Evolutionary conservation across 1,140 invertebrate species (phyloP), one percentile per base, ranked within the genome.

Genomic region (Macrocentrus cingulum): DNA sequence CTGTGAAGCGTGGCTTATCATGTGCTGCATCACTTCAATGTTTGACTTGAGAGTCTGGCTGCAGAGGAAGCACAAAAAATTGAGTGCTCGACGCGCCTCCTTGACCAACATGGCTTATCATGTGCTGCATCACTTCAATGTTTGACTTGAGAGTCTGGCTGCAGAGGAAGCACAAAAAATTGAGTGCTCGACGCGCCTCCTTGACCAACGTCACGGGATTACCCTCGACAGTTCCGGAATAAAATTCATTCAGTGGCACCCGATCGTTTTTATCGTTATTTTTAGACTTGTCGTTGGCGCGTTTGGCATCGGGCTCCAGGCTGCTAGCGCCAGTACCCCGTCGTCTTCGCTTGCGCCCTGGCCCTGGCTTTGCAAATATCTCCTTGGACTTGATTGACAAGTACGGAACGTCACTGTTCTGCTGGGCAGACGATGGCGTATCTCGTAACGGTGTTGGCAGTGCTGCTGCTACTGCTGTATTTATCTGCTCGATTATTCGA

Each of bases 11-110:
- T 92, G 90, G 4, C 72, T 77, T 42, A 87, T 85, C 56, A 91
- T 71, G 71, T 92, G 90, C 6, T 82, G 80, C 81, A 88, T 86
- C 1, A 92, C 79, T 41, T 84, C 80, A 1, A 83, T 82, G 46
- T 79, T 80, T 5, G 69, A 74, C 20, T 64, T 67, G 71, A 80
- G 87, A 84, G 49, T 85, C n/a, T 9, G 82, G 58, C 78, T 68
- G 67, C 60, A 82, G 61, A 69, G 76, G 65, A 76, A 88, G 83
- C 64, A 86, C 74, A 75, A 77, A 34, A 76, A 76, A 48, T 63
- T 60, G 39, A 76, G 60, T 0, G 54, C 53, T 49, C 59, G 62
- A 11, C 66, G 77, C 2, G 68, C 56, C 25, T 80, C 72, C 3
- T 65, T 67, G n/a, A n/a, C n/a, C n/a, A n/a, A n/a, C n/a, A n/a